Percentiles rank a stretch among this genome's conserved stretches.
These are phyloP conservation scores for Polia nebulosa DNA, from an alignment of 2,888 invertebrate species.

Conservation along the genomic window DNA sequence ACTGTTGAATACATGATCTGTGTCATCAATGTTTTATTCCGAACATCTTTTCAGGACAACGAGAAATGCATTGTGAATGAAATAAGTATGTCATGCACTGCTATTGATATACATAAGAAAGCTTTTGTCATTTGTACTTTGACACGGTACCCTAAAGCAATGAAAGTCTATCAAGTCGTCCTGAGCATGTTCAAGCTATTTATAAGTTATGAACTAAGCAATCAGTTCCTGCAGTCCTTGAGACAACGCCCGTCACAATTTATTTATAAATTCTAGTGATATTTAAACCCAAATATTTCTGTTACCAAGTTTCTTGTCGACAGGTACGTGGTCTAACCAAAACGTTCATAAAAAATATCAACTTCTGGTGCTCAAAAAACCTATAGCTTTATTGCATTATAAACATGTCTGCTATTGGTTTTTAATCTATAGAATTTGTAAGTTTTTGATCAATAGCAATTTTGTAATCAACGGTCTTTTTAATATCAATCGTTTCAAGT, in stretches of 20 bases:
- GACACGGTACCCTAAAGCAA: conserved; percentile 2
- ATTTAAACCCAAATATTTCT: conserved; percentile 46
- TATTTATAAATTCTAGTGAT: conserved; percentile 27
- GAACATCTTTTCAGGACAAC: background rate
- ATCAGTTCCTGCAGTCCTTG: conserved; percentile 54
- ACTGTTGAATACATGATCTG: too few relatives aligned
- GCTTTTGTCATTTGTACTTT: conserved; percentile 4
- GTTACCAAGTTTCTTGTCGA: conserved; percentile 14
- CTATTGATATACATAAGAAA: background rate
- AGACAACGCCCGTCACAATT: conserved; percentile 28
- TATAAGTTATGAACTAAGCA: background rate
- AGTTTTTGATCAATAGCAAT: background rate
- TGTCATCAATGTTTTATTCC: background rate
- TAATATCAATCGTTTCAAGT: background rate
- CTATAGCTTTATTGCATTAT: background rate
- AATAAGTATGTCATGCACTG: background rate
- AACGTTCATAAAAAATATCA: background rate
- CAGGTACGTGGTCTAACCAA: background rate
- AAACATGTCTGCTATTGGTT: background rate
- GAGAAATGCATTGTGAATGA: background rate
- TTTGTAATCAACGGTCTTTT: too few relatives aligned
- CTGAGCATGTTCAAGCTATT: conserved; percentile 8
- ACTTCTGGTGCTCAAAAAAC: background rate
- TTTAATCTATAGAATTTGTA: background rate
- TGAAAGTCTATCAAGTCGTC: background rate